These are phyloP conservation scores for Amphiprion ocellaris DNA, from an alignment of 2,113 vertebrate species.

Conservation along the genomic window DNA sequence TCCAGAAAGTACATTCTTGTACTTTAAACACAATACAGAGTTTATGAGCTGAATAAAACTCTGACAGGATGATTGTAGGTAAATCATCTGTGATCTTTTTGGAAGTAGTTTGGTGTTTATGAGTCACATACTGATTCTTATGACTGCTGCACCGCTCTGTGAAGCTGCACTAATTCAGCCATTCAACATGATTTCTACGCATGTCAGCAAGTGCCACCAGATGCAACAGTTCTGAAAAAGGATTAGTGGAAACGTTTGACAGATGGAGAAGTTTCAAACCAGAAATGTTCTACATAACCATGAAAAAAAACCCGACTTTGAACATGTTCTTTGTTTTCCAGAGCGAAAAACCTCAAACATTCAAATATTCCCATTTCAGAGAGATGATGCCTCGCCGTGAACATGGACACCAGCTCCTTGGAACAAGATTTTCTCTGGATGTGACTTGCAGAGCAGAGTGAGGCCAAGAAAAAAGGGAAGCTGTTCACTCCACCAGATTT, in stretches of 20 bases:
- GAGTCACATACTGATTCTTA: slow-evolving; percentile 51
- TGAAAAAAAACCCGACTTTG: slow-evolving; percentile 10
- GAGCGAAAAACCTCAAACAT: slow-evolving; percentile 45
- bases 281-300: slow-evolving; percentile 15
- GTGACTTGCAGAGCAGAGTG: not conserved
- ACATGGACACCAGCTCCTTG: slow-evolving; percentile 22
- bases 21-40: slow-evolving; percentile 18
- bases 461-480: slow-evolving; percentile 18
- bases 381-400: slow-evolving; percentile 18
- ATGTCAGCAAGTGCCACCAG: not conserved
- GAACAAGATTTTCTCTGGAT: slow-evolving; percentile 25
- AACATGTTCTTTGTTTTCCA: slow-evolving; percentile 23
- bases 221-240: slow-evolving; percentile 15
- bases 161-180: not conserved
- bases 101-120: slow-evolving; percentile 44
- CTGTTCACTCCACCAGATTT: not conserved
- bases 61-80: slow-evolving; percentile 6
- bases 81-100: slow-evolving; percentile 37
- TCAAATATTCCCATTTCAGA: slow-evolving; percentile 27
- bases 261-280: slow-evolving; percentile 46
- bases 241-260: slow-evolving; percentile 29
- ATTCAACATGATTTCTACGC: not conserved
- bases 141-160: slow-evolving; percentile 9
- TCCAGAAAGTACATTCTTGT: not conserved
- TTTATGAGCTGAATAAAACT: slow-evolving; percentile 17